Evolutionary conservation across 2,888 invertebrate species (phyloP).

Genomic region (Ommatoiulus sabulosus): DNA sequence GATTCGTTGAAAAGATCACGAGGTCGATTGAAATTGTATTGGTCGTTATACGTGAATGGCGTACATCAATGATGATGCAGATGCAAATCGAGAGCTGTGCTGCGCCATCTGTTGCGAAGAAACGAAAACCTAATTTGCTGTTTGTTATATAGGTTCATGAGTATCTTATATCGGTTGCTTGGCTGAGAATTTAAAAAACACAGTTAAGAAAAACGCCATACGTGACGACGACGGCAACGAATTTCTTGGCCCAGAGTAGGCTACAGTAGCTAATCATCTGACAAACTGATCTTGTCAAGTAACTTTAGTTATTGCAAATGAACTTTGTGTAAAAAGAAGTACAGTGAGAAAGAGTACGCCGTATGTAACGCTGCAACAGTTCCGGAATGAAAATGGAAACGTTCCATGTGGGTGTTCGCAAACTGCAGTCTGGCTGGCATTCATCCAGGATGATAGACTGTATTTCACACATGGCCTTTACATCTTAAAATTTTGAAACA

Average conservation of each 20-base stretch:
- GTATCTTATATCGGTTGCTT: too few species aligned
- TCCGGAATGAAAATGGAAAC: slow-evolving; percentile 53
- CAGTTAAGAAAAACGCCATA: neutral
- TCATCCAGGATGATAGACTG: neutral
- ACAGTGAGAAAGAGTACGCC: neutral
- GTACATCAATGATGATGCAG: too few species aligned
- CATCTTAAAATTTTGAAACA: neutral
- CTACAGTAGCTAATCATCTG: neutral
- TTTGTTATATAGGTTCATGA: too few species aligned
- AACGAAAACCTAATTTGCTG: too few species aligned
- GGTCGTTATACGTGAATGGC: too few species aligned
- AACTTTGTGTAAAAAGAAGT: neutral
- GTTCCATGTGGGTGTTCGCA: slow-evolving; percentile 23
- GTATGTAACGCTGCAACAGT: neutral
- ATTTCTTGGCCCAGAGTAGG: neutral
- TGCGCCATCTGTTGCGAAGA: too few species aligned
- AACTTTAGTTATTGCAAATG: neutral
- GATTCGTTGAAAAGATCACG: too few species aligned
- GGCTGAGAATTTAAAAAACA: neutral
- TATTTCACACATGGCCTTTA: neutral
- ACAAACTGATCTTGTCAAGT: neutral
- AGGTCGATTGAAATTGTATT: too few species aligned
- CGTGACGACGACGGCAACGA: neutral
- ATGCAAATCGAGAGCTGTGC: too few species aligned
- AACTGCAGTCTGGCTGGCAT: neutral